Base-by-base conservation (phyloP, 2,888 invertebrate genomes). In the Eumacrocentrus americanus region DNA sequence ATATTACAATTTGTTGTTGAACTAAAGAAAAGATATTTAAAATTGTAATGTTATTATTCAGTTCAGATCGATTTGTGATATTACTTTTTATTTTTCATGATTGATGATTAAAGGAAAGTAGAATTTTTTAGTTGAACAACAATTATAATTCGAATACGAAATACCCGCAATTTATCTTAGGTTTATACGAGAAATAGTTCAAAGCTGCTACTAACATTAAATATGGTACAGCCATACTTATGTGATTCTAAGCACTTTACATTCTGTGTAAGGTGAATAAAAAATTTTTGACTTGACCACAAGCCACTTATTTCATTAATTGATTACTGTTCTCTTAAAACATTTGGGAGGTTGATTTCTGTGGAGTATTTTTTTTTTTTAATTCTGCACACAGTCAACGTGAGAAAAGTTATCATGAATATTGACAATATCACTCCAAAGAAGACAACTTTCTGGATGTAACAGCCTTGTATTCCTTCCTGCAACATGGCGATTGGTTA, bases 311-410 rank as follows among this genome's bases (percentile, higher is more conserved):
- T 76, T 78, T 80, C 73, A 79, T 80, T 80, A 70, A 78, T 76
- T 75, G 67, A 78, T 74, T 71, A 72, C 72, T 71, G 71, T 73
- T 77, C 69, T 74, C 68, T 73, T 67, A 67, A 72, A 67, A 75
- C 72, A 68, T 76, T 80, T 70, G 79, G 80, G 80, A 80, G 79
- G 79, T 80, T 72, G 73, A 73, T 80, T 80, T 80, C 77, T 73
- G 70, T 69, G 69, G 68, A 66, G 50, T 50, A 23, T 20, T 25
- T 14, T 40, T 55, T n/a, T 7, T 35, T 12, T 12, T 35, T 46
- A 22, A 35, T 37, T 38, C 34, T 12, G 2, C 14, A 16, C 12
- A 34, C 11, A 7, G 25, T 54, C n/a, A 29, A 23, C 20, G 20
- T 25, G n/a, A 52, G 48, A 16, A 7, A 12, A 51, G 48, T 16